phyloP scores from a whole-genome alignment of 2,797 vertebrate genomes.

The Emydoidea blandingii region DNA sequence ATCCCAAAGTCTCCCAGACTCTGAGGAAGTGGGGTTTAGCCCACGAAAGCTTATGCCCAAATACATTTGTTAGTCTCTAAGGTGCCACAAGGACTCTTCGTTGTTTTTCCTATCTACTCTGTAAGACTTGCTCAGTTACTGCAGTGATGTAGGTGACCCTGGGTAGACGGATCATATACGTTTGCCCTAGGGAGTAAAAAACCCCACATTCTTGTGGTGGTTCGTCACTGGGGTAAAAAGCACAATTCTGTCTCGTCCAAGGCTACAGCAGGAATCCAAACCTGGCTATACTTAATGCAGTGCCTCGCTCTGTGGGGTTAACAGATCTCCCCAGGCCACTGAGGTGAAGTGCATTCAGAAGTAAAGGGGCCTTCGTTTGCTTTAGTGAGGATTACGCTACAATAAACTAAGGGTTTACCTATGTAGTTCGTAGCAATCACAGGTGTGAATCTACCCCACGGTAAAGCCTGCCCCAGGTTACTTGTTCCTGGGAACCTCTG shows the following conservation, averaged over 20 bases:
- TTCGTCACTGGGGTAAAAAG: accelerated
- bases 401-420: too few relatives aligned
- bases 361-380: not conserved
- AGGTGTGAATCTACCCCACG: not conserved
- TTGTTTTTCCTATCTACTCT: accelerated
- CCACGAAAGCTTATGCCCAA: too few relatives aligned
- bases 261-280: accelerated
- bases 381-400: not conserved
- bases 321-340: not conserved
- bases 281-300: not conserved
- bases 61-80: too few relatives aligned
- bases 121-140: accelerated
- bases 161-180: accelerated
- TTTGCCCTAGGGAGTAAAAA: not conserved
- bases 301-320: not conserved
- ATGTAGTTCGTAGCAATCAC: not conserved
- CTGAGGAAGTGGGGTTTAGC: too few relatives aligned
- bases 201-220: accelerated
- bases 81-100: too few relatives aligned
- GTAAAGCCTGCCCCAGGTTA: not conserved
- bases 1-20: accelerated
- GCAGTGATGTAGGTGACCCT: not conserved
- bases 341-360: not conserved
- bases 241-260: not conserved
- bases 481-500: not conserved